Evolutionary conservation across 1,140 invertebrate genomes (phyloP).

Genomic region (Anastrepha ludens): DNA sequence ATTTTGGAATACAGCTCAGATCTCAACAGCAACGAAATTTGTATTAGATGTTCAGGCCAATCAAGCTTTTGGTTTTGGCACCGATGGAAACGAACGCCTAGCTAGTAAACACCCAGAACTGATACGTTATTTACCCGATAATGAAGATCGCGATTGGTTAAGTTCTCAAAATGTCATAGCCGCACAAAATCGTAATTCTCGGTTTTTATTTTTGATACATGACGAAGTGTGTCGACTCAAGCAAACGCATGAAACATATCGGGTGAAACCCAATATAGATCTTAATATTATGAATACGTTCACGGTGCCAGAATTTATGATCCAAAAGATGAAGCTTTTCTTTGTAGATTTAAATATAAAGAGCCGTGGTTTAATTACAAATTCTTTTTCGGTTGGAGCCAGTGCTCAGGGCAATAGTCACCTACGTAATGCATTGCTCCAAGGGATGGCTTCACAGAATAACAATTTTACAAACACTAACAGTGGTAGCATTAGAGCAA

Average conservation of each 20-base stretch:
- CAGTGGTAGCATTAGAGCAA: slow-evolving; percentile 56
- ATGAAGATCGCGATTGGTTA: slow-evolving; percentile 70
- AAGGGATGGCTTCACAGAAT: slow-evolving; percentile 51
- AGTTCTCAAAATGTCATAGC: slow-evolving; percentile 68
- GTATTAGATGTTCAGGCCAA: slow-evolving; percentile 72
- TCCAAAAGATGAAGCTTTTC: slow-evolving; percentile 71
- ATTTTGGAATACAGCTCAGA: slow-evolving; percentile 72
- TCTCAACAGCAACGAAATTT: slow-evolving; percentile 70
- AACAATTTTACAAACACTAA: slow-evolving; percentile 53
- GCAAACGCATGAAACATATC: slow-evolving; percentile 67
- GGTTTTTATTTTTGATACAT: slow-evolving; percentile 71
- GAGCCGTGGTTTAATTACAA: slow-evolving; percentile 71
- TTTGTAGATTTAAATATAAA: slow-evolving; percentile 72
- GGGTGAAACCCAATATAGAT: slow-evolving; percentile 67
- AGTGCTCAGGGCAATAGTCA: slow-evolving; percentile 62
- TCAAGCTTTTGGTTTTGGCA: slow-evolving; percentile 71
- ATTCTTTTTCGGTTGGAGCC: slow-evolving; percentile 65
- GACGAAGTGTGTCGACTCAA: slow-evolving; percentile 69
- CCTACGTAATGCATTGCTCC: slow-evolving; percentile 64
- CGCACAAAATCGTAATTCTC: slow-evolving; percentile 66
- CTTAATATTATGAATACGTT: slow-evolving; percentile 68
- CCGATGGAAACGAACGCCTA: slow-evolving; percentile 69
- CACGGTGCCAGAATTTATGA: slow-evolving; percentile 69
- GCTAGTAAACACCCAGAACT: slow-evolving; percentile 73
- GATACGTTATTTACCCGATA: slow-evolving; percentile 71